phyloP scores from a whole-genome alignment of 1,140 invertebrate genomes.

The Micrasema longulum region DNA sequence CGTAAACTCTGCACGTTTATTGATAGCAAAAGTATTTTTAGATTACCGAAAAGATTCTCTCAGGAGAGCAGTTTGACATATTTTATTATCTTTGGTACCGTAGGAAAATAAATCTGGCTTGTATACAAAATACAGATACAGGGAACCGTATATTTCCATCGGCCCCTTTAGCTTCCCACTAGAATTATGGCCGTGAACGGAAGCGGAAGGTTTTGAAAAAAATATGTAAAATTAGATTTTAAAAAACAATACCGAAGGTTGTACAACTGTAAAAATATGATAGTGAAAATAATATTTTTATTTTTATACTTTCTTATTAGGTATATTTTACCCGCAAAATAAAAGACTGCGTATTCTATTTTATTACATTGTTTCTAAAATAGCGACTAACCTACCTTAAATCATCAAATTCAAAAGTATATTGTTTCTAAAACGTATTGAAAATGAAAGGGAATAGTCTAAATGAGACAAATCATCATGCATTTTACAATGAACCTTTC shows the following conservation, averaged over 20 bases:
- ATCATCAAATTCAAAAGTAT: too few relatives aligned
- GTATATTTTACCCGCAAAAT: background rate
- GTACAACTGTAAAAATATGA: background rate
- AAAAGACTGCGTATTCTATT: too few relatives aligned
- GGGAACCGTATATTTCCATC: background rate
- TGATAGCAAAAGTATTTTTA: slow-evolving; percentile 4
- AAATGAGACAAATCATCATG: too few relatives aligned
- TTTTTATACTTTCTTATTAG: background rate
- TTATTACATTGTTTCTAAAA: too few relatives aligned
- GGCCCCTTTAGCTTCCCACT: slow-evolving; percentile 11
- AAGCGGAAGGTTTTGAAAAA: too few relatives aligned
- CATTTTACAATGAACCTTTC: too few relatives aligned
- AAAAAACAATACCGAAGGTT: too few relatives aligned
- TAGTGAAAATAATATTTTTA: background rate
- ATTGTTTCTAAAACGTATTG: too few relatives aligned
- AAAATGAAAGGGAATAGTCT: too few relatives aligned
- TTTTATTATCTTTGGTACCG: slow-evolving; percentile 21
- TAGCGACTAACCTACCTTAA: too few relatives aligned
- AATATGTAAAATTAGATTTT: too few relatives aligned
- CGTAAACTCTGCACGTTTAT: background rate
- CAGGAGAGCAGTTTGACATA: background rate
- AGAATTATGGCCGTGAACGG: background rate
- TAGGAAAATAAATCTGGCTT: slow-evolving; percentile 10
- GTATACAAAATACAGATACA: too few relatives aligned
- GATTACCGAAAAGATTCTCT: background rate